Evolutionary conservation across 2,888 invertebrate species (phyloP), one percentile per base, ranked within the genome.

Genomic region (Isotomurus palustris): DNA sequence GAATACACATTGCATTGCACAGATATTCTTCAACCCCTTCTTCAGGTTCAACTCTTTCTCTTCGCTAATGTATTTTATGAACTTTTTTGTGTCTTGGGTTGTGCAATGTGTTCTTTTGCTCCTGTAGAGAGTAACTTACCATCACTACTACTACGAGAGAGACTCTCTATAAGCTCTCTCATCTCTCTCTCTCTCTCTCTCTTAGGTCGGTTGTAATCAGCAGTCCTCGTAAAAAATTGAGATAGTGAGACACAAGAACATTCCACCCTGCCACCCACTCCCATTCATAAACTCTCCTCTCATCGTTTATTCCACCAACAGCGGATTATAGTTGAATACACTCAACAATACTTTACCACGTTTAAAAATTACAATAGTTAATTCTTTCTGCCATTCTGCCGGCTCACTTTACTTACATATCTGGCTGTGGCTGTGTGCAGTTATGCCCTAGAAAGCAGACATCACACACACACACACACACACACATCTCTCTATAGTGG

Each of bases 221-320:
- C 25, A 38, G 38, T 50, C 38, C 24, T 50, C 50, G 50, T 50
- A 50, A 50, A 50, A 50, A 50, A 50, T 24, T 36, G 36, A 32
- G 50, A 50, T 50, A 50, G 50, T 41, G 52, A 51, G 44, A 24
- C 24, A 38, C 45, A 40, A 28, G 49, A 56, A 56, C 61, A 64
- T 64, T 57, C 64, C 64, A 64, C 64, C 64, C 61, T 56, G 53
- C 64, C 64, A 56, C 64, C 64, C 64, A 64, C 64, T 64, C 59
- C 64, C 64, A 64, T 64, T 64, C 64, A 64, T 64, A 64, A 64
- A 64, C 64, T 64, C 64, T 58, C 55, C 57, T 45, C 50, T 43
- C 43, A 43, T 43, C 43, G 43, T 5, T 22, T 22, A 43, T 43
- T 43, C 43, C 43, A 22, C 43, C 22, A 43, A 43, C 43, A 43